Evolutionary conservation across 2,113 vertebrate genomes (phyloP).

Genomic region (Pterocles burchelli): DNA sequence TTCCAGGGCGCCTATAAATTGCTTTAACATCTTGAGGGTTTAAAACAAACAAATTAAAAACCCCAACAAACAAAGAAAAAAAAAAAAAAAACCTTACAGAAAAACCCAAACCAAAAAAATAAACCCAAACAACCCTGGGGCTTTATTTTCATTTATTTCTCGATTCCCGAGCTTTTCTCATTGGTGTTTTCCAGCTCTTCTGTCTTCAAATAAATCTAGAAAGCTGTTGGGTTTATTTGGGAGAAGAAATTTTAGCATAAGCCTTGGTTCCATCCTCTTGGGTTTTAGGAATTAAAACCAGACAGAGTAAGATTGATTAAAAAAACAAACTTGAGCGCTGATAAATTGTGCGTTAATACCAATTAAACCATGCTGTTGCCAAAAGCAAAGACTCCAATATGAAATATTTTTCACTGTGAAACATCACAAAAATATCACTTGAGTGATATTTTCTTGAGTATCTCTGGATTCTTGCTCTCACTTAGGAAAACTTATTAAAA

Average conservation of each 20-base stretch:
- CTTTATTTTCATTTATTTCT: not conserved
- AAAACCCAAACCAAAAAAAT: too few relatives aligned
- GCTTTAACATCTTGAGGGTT: not conserved
- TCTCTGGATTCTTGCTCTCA: not conserved
- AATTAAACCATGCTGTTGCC: not conserved
- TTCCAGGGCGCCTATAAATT: not conserved
- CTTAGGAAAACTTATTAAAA: not conserved
- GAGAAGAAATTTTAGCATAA: not conserved
- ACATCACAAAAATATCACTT: not conserved
- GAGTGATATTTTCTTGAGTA: not conserved
- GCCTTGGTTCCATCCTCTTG: not conserved
- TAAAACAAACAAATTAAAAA: too few relatives aligned
- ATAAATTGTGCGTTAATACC: not conserved
- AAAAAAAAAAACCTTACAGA: too few relatives aligned
- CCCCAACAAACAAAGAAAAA: too few relatives aligned
- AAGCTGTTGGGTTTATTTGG: not conserved
- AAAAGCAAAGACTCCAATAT: not conserved
- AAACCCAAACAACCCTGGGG: too few relatives aligned
- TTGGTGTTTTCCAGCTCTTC: not conserved
- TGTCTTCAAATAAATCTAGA: not conserved
- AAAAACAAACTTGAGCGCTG: not conserved
- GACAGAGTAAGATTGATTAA: not conserved
- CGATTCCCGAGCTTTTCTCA: not conserved
- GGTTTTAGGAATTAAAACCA: not conserved
- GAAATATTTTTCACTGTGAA: not conserved